These are phyloP conservation scores for Malacoctenus gilli DNA, from an alignment of 2,797 vertebrate species.

Conservation along the genomic window DNA sequence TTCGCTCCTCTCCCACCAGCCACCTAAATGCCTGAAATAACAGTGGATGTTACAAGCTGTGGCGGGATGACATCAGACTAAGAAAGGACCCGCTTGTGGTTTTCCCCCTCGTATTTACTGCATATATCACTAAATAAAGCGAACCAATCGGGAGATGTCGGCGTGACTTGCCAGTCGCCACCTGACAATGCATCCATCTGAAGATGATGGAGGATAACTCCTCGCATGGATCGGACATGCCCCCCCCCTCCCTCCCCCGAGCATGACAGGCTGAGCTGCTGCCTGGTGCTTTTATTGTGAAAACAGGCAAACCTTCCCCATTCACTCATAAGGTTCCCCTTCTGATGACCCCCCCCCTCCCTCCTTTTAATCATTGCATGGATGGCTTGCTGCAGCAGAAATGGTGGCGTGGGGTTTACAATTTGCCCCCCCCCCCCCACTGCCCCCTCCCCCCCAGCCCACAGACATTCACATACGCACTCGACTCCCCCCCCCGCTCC, in stretches of 20 bases:
- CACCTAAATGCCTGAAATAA: too few species aligned
- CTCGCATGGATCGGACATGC: constrained; percentile 16
- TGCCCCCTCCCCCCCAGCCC: constrained; percentile 38
- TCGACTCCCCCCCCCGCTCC: constrained; percentile 28
- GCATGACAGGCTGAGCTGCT: constrained; percentile 9
- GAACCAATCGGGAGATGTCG: not conserved
- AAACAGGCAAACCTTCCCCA: constrained; percentile 66
- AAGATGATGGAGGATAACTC: constrained; percentile 33
- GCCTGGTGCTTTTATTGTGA: constrained; percentile 71
- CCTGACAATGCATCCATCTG: constrained; percentile 21
- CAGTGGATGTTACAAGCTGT: too few species aligned
- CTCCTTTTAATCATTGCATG: constrained; percentile 75
- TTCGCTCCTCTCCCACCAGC: too few species aligned
- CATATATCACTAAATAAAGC: not conserved
- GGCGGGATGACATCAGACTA: constrained; percentile 33
- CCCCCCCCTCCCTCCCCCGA: too few species aligned
- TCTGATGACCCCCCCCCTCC: constrained; percentile 56
- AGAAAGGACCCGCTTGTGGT: constrained; percentile 6
- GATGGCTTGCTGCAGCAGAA: constrained; percentile 89
- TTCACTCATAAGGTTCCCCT: constrained; percentile 61
- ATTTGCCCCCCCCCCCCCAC: constrained; percentile 73
- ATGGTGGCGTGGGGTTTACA: constrained; percentile 85
- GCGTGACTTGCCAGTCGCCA: constrained; percentile 2
- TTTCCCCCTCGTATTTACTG: constrained; percentile 4
- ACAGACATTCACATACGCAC: constrained; percentile 7